Evolutionary conservation across 2,797 vertebrate genomes (phyloP).

Genomic region (Oreochromis mossambicus): DNA sequence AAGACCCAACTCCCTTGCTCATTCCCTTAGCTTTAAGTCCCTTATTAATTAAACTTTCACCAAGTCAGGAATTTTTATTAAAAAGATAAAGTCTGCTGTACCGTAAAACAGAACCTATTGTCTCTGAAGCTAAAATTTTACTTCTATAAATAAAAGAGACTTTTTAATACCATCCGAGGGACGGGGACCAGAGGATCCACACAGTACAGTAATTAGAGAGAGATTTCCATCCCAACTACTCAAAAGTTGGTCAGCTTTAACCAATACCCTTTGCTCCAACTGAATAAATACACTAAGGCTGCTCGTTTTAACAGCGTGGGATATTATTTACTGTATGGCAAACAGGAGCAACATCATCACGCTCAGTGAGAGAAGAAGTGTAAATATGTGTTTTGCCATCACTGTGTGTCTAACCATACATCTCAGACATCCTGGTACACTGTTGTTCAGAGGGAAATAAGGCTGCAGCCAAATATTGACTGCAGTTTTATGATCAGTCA

Average conservation of each 20-base stretch:
- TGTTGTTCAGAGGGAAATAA: constrained; percentile 58
- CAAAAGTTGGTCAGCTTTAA: constrained; percentile 68
- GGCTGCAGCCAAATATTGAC: constrained; percentile 70
- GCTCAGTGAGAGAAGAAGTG: constrained; percentile 36
- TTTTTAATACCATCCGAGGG: constrained; percentile 69
- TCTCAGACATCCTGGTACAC: constrained; percentile 40
- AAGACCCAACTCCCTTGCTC: constrained; percentile 79
- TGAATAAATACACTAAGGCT: constrained; percentile 56
- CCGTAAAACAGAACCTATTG: constrained; percentile 74
- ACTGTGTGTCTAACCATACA: constrained; percentile 38
- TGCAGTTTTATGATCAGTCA: constrained; percentile 68
- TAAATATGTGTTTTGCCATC: constrained; percentile 63
- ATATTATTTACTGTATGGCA: constrained; percentile 49
- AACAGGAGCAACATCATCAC: constrained; percentile 42
- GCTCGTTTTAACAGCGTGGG: constrained; percentile 44
- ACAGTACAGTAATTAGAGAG: constrained; percentile 66
- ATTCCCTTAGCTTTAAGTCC: constrained; percentile 78
- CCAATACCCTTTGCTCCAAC: constrained; percentile 49
- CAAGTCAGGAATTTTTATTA: constrained; percentile 79
- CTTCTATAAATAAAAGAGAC: constrained; percentile 73
- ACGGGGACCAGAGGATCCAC: constrained; percentile 53
- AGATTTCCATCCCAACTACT: constrained; percentile 58
- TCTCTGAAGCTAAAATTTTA: constrained; percentile 70
- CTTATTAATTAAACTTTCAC: constrained; percentile 86
- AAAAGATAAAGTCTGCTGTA: constrained; percentile 77